A percentile compares a stretch with the other conserved stretches of the same genome.
Conservation (phyloP, 2,113 vertebrate genomes). For the Sceloporus undulatus region DNA sequence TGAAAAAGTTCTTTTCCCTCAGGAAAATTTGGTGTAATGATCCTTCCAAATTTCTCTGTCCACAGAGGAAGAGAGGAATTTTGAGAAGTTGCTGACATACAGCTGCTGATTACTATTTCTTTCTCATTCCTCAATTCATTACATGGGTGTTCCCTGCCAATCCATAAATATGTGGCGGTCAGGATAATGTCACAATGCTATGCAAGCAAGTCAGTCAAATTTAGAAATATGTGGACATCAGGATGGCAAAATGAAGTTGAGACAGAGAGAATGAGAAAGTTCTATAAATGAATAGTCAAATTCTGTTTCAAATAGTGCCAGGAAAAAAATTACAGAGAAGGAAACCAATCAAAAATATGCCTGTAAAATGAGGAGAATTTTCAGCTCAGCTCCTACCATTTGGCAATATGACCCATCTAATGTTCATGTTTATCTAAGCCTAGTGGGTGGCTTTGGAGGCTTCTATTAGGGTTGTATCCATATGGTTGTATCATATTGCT, state of each 20-base stretch:
- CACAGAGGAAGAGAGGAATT: not conserved
- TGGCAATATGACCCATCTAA: not conserved
- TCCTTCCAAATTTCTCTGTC: not conserved
- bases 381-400: not conserved
- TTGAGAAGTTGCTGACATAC: not conserved
- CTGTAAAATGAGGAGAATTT: not conserved
- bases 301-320: not conserved
- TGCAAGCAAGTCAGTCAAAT: not conserved
- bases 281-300: not conserved
- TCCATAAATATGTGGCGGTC: not conserved
- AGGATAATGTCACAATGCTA: not conserved
- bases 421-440: not conserved
- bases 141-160: not conserved
- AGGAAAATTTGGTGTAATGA: too few species aligned
- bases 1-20: too few species aligned
- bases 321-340: not conserved
- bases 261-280: not conserved
- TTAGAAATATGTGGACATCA: not conserved
- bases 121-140: not conserved
- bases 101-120: not conserved
- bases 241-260: not conserved
- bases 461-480: not conserved
- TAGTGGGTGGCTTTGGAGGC: not conserved
- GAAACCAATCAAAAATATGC: too few species aligned
- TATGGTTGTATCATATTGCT: not conserved